These are phyloP conservation scores for Agrotis exclamationis DNA, from an alignment of 2,888 invertebrate species.

Conservation along the genomic window DNA sequence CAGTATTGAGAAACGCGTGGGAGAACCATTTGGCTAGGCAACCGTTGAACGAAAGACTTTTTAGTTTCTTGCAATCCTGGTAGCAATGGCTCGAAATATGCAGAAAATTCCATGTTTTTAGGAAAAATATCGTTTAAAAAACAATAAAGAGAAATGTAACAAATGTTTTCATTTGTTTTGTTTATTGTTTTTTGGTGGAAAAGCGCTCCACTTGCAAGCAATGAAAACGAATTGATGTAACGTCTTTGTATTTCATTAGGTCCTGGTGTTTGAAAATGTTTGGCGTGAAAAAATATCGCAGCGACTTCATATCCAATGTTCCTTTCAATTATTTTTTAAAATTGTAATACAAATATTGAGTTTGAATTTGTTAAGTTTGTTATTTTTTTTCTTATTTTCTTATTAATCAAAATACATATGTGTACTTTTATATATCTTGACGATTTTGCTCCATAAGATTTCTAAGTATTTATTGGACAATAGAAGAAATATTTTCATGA, in stretches of 20 bases:
- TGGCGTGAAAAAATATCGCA: constrained; percentile 42
- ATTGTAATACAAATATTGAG: neutral
- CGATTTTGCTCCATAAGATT: neutral
- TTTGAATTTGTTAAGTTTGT: neutral
- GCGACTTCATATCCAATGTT: neutral
- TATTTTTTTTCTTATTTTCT: no score
- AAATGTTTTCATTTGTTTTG: constrained; percentile 53
- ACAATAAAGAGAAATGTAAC: constrained; percentile 59
- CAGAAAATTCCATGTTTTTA: constrained; percentile 88
- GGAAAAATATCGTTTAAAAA: constrained; percentile 72
- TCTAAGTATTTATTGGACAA: constrained; percentile 7
- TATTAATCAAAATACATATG: no score
- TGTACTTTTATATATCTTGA: neutral
- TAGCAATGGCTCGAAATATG: constrained; percentile 82
- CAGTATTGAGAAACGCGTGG: constrained; percentile 49
- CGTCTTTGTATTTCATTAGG: constrained; percentile 48
- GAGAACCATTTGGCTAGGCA: constrained; percentile 13
- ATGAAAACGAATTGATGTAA: constrained; percentile 2
- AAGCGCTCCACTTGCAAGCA: constrained; percentile 13
- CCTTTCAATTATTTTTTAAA: no score
- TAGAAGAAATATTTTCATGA: constrained; percentile 29
- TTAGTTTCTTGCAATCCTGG: constrained; percentile 73
- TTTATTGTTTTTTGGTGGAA: constrained; percentile 16
- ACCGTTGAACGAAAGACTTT: constrained; percentile 45
- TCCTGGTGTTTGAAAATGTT: constrained; percentile 62